These are phyloP conservation scores for Alaudala cheleensis DNA, from an alignment of 2,113 vertebrate genomes.

Conservation along the genomic window DNA sequence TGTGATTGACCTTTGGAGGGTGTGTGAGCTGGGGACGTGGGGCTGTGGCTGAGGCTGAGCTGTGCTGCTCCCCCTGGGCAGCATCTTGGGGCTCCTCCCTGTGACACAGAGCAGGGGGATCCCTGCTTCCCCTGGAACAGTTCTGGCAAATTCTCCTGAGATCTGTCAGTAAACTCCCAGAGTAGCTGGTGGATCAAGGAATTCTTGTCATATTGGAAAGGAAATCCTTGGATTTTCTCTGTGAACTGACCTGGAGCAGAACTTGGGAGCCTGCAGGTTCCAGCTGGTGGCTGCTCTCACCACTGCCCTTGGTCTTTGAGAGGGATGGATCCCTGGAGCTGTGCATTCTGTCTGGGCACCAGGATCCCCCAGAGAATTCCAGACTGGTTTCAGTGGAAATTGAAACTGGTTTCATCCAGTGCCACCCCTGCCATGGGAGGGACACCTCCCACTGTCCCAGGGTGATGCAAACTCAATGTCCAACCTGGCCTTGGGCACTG, in stretches of 20 bases:
- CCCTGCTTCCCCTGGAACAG: not conserved
- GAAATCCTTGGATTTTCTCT: not conserved
- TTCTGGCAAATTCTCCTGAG: accelerated
- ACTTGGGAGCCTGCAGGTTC: not conserved
- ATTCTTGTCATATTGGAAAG: accelerated
- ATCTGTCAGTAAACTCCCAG: accelerated
- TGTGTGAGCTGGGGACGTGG: not conserved
- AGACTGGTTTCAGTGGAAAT: not conserved
- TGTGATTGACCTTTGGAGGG: not conserved
- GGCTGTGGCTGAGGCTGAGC: not conserved
- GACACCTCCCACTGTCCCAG: not conserved
- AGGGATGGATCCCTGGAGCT: not conserved
- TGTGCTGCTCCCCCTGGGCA: not conserved
- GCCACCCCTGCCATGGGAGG: not conserved
- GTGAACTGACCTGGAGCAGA: not conserved
- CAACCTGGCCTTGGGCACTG: accelerated
- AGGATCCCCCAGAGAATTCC: not conserved
- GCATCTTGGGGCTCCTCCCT: not conserved
- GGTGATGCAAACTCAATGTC: not conserved
- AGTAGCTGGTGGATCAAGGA: not conserved
- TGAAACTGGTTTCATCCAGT: accelerated
- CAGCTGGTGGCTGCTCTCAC: not conserved
- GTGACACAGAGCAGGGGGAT: not conserved
- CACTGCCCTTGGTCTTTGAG: not conserved
- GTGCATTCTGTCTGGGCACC: not conserved